These are phyloP conservation scores for Thripadectes ignobilis DNA, from an alignment of 2,797 vertebrate genomes.

Conservation along the genomic window DNA sequence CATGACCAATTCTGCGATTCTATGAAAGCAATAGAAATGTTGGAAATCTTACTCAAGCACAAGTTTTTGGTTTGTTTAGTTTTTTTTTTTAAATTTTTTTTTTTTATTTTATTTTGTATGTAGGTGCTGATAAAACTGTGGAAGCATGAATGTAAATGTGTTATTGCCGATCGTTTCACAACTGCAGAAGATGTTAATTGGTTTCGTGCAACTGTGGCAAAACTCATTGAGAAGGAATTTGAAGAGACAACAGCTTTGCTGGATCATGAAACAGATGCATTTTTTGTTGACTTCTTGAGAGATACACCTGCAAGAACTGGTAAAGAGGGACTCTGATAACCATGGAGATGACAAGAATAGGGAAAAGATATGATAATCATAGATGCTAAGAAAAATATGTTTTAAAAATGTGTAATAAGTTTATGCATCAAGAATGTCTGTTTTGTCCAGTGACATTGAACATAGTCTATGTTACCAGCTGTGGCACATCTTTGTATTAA, in stretches of 20 bases:
- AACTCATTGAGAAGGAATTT: slow-evolving; percentile 82
- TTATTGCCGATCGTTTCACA: slow-evolving; percentile 94
- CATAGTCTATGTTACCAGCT: neutral
- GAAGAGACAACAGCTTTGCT: slow-evolving; percentile 72
- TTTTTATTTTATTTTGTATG: neutral
- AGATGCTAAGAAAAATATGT: neutral
- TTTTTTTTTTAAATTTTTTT: too few species aligned
- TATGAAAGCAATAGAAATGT: neutral
- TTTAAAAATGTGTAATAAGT: neutral
- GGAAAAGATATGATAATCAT: neutral
- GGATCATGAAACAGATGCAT: slow-evolving; percentile 77
- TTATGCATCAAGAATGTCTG: neutral
- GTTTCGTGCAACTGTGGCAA: slow-evolving; percentile 85
- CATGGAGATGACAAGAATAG: neutral
- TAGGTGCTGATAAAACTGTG: slow-evolving; percentile 88
- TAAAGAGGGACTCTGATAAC: slow-evolving; percentile 56
- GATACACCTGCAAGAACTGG: slow-evolving; percentile 88
- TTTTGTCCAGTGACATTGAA: neutral
- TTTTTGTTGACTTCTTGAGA: slow-evolving; percentile 95
- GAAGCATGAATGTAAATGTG: slow-evolving; percentile 95
- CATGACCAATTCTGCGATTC: neutral
- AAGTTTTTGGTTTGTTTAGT: too few species aligned
- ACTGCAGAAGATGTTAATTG: slow-evolving; percentile 84
- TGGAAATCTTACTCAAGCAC: too few species aligned
- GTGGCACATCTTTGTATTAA: neutral